Percentiles rank a stretch among this genome's conserved stretches.
These are phyloP conservation scores for Chionomys nivalis DNA, from an alignment of 2,113 vertebrate species.

Conservation along the genomic window DNA sequence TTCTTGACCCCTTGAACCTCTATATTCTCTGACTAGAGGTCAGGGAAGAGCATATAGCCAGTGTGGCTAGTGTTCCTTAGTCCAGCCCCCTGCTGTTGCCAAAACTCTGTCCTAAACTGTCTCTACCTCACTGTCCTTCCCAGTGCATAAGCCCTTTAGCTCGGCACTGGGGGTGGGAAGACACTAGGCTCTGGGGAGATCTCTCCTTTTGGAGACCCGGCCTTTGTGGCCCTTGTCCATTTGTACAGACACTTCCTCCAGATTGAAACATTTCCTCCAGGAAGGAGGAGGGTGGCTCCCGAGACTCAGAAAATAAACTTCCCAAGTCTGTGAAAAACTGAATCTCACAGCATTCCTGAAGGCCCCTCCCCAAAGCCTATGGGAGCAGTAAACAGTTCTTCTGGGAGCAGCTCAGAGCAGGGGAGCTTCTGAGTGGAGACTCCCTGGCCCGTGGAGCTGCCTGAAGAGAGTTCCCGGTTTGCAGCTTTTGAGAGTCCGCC, in stretches of 20 bases:
- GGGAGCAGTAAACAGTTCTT: too few species aligned
- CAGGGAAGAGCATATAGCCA: neutral
- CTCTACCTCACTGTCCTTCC: neutral
- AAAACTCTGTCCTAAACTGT: neutral
- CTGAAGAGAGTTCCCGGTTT: too few species aligned
- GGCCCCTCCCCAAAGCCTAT: neutral
- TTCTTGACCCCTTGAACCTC: neutral
- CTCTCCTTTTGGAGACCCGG: neutral
- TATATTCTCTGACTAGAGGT: neutral
- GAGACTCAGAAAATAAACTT: neutral
- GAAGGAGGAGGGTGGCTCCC: neutral
- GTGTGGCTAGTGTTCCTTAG: neutral
- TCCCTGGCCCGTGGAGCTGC: neutral
- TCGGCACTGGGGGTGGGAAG: neutral
- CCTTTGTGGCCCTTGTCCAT: neutral
- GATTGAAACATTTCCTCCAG: neutral
- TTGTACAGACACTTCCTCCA: neutral
- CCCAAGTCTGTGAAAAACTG: neutral
- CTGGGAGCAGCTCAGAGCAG: neutral
- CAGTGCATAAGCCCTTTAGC: neutral
- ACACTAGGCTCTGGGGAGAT: neutral
- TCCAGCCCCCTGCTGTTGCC: neutral
- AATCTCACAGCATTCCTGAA: too few species aligned
- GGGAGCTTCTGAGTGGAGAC: neutral
- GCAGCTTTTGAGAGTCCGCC: neutral